Base-by-base conservation (phyloP, 2,113 vertebrate species). In the Egretta garzetta region DNA sequence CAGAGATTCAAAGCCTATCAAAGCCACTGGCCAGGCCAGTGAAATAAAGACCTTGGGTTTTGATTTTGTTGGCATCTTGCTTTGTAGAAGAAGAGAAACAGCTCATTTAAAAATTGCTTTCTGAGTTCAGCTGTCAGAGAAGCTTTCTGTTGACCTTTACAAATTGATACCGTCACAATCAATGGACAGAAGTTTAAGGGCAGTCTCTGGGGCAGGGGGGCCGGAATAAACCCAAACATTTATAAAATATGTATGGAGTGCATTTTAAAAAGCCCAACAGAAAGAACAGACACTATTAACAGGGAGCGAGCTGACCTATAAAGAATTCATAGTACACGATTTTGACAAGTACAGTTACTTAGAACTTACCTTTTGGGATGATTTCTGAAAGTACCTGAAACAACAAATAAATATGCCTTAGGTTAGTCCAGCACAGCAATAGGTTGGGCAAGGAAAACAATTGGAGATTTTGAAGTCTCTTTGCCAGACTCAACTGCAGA, bases 121-220 rank as follows among this genome's bases (percentile, higher is more conserved):
- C 73, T 79, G 84, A 81, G 75, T 89, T 91, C 52, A 77, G 52
- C 91, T 94, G 90, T 88, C 91, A 86, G 79, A 77, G 88, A 56
- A 81, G 91, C 59, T 93, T 86, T 97, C 84, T 63, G 35, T 55
- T 96, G 91, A 93, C 85, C 94, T 97, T 95, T 95, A 80, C 88
- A 91, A 93, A 96, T 92, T 96, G 92, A 92, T 93, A 39, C 53
- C 1, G 21, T 90, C 92, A 89, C 90, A 94, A 94, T 94, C 93
- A 80, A 96, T 92, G 86, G 86, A 18, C 77, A 81, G 75, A 83
- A 93, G 64, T 91, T 95, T 87, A 88, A 95, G 87, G 76, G 72
- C 68, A 64, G 39, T 77, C 91, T 84, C 83, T 55, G 64, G 80
- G 81, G 70, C 8, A 27, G 18, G 15, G 19, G 33, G 27, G 22